Base-by-base conservation (phyloP, 1,140 invertebrate genomes). In the Meloidogyne chitwoodi region DNA sequence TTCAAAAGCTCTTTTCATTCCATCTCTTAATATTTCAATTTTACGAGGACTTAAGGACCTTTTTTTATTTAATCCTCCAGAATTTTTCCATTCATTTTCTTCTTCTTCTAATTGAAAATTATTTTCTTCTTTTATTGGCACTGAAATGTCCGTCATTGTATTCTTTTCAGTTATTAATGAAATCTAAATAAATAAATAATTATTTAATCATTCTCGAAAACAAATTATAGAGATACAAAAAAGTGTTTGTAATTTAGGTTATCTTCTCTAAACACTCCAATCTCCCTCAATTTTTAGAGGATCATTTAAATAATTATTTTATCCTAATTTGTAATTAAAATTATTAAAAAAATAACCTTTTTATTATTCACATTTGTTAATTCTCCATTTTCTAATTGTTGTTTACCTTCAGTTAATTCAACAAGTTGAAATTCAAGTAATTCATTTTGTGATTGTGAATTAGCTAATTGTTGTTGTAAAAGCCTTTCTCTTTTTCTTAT, bases 361-460 rank as follows among this genome's bases (percentile, higher is more conserved):
- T 11, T 38, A 22, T 24, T 38, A 6, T 6, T 27, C n/a, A 68
- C 27, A 38, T 68, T 22, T 6, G 66, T 26, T 31, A 27, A 11
- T 68, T 48, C 67, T 27, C 67, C 29, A 34, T 48, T 41, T 44
- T 56, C 67, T 63, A 22, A 19, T 34, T 41, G 67, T 48, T 78
- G 78, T 27, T 31, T 38, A 5, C 44, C 71, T 44, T 77, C 77
- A 31, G 77, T 82, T 74, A 77, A 66, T 69, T 85, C 84, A 11
- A 85, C 74, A 26, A 86, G 73, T 75, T 85, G 84, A 68, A 85
- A 85, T 68, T 85, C 84, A 29, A 85, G 75, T 61, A 85, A 70
- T 63, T 85, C 84, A 71, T 81, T 86, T 63, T 73, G 74, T 44
- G 85, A 79, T 38, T 75, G 75, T 24, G 65, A 56, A 38, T 81